These are phyloP conservation scores for Sylvia borin DNA, from an alignment of 2,797 vertebrate species.

Conservation along the genomic window DNA sequence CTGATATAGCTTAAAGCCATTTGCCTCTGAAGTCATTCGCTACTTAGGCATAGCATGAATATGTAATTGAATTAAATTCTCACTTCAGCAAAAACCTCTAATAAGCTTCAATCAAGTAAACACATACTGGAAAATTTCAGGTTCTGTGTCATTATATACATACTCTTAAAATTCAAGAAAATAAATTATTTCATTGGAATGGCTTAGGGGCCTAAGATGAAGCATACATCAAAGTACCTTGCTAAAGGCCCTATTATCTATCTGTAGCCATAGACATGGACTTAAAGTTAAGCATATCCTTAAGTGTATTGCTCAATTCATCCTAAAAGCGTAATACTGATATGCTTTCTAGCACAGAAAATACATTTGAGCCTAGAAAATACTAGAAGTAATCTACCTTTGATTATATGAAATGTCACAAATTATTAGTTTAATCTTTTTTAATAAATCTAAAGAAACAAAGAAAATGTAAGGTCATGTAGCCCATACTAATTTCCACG, in stretches of 20 bases:
- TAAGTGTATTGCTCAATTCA: neutral
- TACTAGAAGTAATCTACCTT: neutral
- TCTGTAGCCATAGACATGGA: neutral
- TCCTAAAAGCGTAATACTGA: neutral
- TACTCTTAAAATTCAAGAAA: neutral
- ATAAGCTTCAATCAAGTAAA: constrained; percentile 6
- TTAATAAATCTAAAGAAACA: neutral
- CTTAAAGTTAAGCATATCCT: neutral
- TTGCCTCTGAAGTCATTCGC: neutral
- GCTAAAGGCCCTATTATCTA: neutral
- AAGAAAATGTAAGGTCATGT: neutral
- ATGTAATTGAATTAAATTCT: constrained; percentile 18
- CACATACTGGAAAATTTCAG: neutral
- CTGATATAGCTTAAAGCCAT: neutral
- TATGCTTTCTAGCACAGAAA: neutral
- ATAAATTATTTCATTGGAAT: neutral
- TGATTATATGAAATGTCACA: neutral
- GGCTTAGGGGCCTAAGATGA: neutral
- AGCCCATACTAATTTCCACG: neutral
- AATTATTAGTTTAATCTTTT: neutral
- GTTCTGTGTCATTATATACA: neutral
- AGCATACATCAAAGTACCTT: neutral
- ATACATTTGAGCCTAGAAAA: neutral
- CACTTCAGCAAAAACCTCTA: neutral
- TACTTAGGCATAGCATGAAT: neutral